Base-by-base conservation (phyloP, 2,797 vertebrate species). In the Melanotaenia nigrans region DNA sequence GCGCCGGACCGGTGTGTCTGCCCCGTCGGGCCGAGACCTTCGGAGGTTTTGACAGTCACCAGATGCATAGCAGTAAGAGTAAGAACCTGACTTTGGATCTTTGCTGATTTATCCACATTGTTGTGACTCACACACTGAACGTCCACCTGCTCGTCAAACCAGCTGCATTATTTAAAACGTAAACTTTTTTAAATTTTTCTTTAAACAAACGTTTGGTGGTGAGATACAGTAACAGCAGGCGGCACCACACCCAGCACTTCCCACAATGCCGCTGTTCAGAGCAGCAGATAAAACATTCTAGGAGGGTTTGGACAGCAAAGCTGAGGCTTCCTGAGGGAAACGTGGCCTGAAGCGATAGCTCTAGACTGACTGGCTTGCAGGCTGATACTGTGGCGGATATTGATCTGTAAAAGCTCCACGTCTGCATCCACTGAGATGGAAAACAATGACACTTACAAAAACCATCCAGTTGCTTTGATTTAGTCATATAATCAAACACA, bases 31-130 rank as follows among this genome's bases (percentile, higher is more conserved):
- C 97, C 1, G 97, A 99, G 94, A 99, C 97, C 8, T 99, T 99
- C 66, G 96, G 97, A 82, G 97, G 97, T 18, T 99, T 99, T 73
- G 98, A 99, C 92, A 97, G 97, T 79, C 97, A 99, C 84, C 97
- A 97, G 92, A 98, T 98, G 96, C 96, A 94, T 1, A 91, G 92
- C 68, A 95, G 94, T 30, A 99, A 98, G 91, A 90, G 97, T 98
- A 79, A 93, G 95, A 71, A 38, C 35, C 45, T 47, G 14, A 16
- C 40, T 18, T 14, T 57, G 42, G 22, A 24, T 16, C 14, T 49
- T 14, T 55, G 33, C 22, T 57, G 38, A 18, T 14, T 42, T 18
- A 18, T 45, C 20, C 18, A 45, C 1, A 45, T 47, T 10, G 16
- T 10, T n/a, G 8, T 3, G 45, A 47, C 14, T 42, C 45, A 3